Percentiles rank a stretch among this genome's conserved stretches.
These are phyloP conservation scores for Dascyllus trimaculatus DNA, from an alignment of 2,113 vertebrate species.

Conservation along the genomic window DNA sequence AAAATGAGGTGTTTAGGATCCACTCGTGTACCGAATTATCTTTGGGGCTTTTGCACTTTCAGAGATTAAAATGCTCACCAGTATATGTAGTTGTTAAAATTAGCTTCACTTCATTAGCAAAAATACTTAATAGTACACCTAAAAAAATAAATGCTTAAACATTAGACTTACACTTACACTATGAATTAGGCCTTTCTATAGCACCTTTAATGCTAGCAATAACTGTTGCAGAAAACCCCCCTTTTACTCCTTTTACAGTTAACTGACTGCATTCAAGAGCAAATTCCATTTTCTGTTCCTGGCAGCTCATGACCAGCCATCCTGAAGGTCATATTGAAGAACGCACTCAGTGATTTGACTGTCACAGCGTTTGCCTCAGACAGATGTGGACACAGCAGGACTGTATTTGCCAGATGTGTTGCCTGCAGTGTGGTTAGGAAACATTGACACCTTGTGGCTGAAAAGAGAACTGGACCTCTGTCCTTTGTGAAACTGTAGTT, in stretches of 20 bases:
- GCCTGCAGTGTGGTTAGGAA: constrained; percentile 28
- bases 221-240: no score
- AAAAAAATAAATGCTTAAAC: no score
- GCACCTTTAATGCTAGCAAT: no score
- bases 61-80: no score
- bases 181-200: no score
- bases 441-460: constrained; percentile 73
- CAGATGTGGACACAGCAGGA: neutral
- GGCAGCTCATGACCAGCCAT: neutral
- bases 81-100: no score
- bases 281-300: neutral
- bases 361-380: neutral
- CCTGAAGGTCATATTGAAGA: constrained; percentile 33
- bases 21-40: no score
- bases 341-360: constrained; percentile 41
- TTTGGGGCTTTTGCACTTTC: no score
- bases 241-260: neutral
- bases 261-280: neutral
- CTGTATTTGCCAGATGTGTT: neutral
- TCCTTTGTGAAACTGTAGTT: constrained; percentile 8
- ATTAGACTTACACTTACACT: no score
- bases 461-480: constrained; percentile 45
- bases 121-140: no score
- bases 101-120: no score
- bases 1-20: no score